Evolutionary conservation across 1,140 invertebrate species (phyloP).

Genomic region (Papilio xuthus): DNA sequence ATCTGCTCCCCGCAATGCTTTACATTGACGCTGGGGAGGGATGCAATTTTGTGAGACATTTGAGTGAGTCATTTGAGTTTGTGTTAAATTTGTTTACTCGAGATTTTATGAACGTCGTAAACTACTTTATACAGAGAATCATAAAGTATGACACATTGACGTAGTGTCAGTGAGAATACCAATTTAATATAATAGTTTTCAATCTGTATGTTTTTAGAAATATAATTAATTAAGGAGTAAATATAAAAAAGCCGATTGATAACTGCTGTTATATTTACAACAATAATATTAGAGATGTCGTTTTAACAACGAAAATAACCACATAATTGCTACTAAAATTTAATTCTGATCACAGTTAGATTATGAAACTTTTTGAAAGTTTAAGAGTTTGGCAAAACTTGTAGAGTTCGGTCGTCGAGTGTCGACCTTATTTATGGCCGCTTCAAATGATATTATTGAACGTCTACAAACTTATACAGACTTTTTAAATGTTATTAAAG

Average conservation of each 20-base stretch:
- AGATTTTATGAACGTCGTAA: background rate
- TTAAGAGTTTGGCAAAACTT: background rate
- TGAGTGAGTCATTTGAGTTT: background rate
- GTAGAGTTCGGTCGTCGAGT: background rate
- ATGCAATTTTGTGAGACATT: constrained; percentile 5
- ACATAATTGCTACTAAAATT: background rate
- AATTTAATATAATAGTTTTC: too few species aligned
- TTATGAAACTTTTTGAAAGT: background rate
- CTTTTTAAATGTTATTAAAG: background rate
- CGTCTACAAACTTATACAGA: background rate
- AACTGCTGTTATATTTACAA: background rate
- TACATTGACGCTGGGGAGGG: background rate
- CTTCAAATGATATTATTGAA: background rate
- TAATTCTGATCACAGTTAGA: background rate
- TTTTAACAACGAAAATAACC: background rate
- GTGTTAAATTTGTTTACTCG: background rate
- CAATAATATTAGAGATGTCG: background rate
- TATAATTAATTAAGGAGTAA: too few species aligned
- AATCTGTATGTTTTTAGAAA: too few species aligned
- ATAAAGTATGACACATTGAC: background rate
- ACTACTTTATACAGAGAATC: background rate
- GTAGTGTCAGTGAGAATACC: background rate
- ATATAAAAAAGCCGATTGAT: too few species aligned
- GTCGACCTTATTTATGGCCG: background rate
- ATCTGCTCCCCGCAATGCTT: background rate